Base-by-base conservation (phyloP, 2,888 invertebrate genomes). In the Coleophora flavipennella region DNA sequence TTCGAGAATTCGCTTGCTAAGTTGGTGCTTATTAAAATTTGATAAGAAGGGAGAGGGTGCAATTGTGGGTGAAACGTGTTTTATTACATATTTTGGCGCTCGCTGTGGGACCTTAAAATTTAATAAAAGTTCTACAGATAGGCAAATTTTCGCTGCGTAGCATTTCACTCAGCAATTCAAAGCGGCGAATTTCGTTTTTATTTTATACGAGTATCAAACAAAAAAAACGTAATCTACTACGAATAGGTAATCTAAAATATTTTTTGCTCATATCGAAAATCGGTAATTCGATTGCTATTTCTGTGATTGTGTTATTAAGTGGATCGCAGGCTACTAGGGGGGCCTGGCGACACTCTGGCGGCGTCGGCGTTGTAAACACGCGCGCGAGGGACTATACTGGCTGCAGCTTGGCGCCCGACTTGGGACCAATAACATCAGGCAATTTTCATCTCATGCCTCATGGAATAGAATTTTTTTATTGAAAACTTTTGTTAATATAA, bases 11-110 rank as follows among this genome's bases (percentile, higher is more conserved):
- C 48, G 33, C 57, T 68, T 59, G 65, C 67, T 67, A 59, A 65
- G 63, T 64, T 65, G 48, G 53, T 59, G 48, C 57, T 74, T 65
- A 68, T 74, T 70, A 69, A 72, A 73, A 74, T 73, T 72, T 66
- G 61, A 73, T 72, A 72, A 67, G 45, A 54, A 51, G 48, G 48
- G 57, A 55, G 53, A 52, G 53, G 51, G 54, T 11, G 29, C 29
- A 10, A 11, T 10, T 29, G 29, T 29, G 3, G 50, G 43, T 75
- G 56, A 74, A 76, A 68, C 67, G 61, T 45, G 40, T 46, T 47
- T 48, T 10, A 33, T 28, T 10, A 13, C 6, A 20, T 13, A 25
- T 34, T 31, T 31, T 52, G 55, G 56, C 56, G 55, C 57, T 57
- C 59, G 51, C 55, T 54, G 41, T 43, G 56, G 54, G 46, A 40